Base-by-base conservation (phyloP, 2,113 vertebrate genomes). In the human (Homo sapiens) region DNA sequence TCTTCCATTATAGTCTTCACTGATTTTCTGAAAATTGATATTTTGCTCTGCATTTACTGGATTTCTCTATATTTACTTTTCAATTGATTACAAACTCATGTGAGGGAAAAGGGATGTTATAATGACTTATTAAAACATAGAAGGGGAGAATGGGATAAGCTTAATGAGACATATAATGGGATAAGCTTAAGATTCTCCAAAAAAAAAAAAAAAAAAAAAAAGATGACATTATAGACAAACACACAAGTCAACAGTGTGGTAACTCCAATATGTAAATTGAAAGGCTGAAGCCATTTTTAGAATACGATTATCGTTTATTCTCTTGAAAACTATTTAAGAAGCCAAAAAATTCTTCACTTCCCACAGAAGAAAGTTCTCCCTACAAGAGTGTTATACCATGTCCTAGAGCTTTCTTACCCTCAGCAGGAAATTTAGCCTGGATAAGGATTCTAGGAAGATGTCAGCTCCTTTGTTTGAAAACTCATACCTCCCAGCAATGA, bases 391-490 rank as follows among this genome's bases (percentile, higher is more conserved):
- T 1, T 20, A 0, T 13, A 7, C 25, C 3, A 40, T 57, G 18
- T 96, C 22, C 35, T 66, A 73, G 45, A 89, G 35, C 10, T 98
- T 98, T 57, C 98, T 98, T 98, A 99, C 99, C 99, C 99, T 98
- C 50, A 99, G 98, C 48, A 99, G 98, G 98, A 99, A 99, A 97
- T 99, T 99, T 64, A 99, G 98, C 98, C 99, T 99, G 97, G 99
- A 99, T 95, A 99, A 99, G 1, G 99, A 99, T 97, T 99, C 99
- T 35, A 99, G 98, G 98, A 99, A 99, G 96, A 99, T 99, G 97
- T 99, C 99, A 5, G 99, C 99, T 96, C 99, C 99, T 97, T 99
- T 99, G 98, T 99, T 99, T 64, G 99, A 99, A 98, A 99, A 99
- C 93, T 99, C 99, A 0, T 99, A 99, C 76, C 99, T 99, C 35